Evolutionary conservation across 2,888 invertebrate species (phyloP), one percentile per base, ranked within the genome.

Genomic region (Caprella mutica): DNA sequence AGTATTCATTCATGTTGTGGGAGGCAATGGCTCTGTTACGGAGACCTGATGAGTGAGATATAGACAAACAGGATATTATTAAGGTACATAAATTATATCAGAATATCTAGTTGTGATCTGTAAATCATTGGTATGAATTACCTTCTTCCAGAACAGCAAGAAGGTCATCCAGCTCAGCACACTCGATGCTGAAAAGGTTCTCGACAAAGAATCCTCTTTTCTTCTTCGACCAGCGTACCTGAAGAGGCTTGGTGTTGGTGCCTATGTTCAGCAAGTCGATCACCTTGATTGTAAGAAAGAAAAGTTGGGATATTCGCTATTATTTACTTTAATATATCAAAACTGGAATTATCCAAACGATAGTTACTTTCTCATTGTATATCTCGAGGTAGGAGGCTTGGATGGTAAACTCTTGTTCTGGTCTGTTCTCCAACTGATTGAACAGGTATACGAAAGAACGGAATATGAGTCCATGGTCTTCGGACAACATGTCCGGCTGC

Each of bases 341-440:
- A n/a, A n/a, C n/a, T n/a, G n/a, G n/a, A n/a, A n/a, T n/a, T n/a
- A n/a, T n/a, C n/a, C n/a, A n/a, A 5, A 9, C 29, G 4, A 9
- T 1, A 19, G 14, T 72, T 72, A 91, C 93, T 82, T 94, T 92
- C 77, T 94, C 94, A 72, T 94, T 94, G 74, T 94, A 94, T 66
- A 94, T 92, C 77, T 94, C 94, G 69, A 93, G 77, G 74, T 91
- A 94, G 59, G 93, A 93, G 5, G 93, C 92, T 71, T 87, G 87
- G 53, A 94, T 77, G 56, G 90, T 80, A 71, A 86, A 91, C 72
- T 87, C 83, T 65, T 82, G 80, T 61, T 84, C 84, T 9, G 84
- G 81, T 61, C 82, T 78, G 68, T 84, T 82, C 68, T 83, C 82
- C 65, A 94, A 81, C 68, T 85, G 78, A 69, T 85, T 80, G 76